Evolutionary conservation across 2,113 vertebrate species (phyloP).

Genomic region (Vidua macroura): DNA sequence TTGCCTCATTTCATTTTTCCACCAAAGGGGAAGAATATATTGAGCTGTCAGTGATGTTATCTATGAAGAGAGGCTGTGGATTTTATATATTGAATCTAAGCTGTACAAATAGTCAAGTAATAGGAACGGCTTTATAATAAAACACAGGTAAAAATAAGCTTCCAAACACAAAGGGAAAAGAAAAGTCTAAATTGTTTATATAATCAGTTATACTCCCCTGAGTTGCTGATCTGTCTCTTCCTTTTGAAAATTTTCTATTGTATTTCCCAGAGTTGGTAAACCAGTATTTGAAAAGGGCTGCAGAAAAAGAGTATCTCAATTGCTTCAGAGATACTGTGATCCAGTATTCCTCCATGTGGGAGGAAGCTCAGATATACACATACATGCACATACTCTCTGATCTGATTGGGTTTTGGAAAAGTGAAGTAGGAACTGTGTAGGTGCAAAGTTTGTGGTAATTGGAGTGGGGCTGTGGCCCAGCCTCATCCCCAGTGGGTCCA

Average conservation of each 20-base stretch:
- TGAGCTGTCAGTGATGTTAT: slow-evolving; percentile 46
- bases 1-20: slow-evolving; percentile 54
- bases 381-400: not conserved
- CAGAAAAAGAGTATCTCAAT: not conserved
- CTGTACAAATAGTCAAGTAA: slow-evolving; percentile 68
- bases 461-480: not conserved
- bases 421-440: not conserved
- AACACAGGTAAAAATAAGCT: slow-evolving; percentile 57
- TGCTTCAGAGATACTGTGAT: not conserved
- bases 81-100: slow-evolving; percentile 69
- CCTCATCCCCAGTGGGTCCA: rapidly evolving
- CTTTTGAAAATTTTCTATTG: not conserved
- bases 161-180: slow-evolving; percentile 49
- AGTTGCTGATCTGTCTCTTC: not conserved
- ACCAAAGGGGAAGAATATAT: slow-evolving; percentile 40
- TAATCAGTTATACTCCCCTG: slow-evolving; percentile 30
- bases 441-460: not conserved
- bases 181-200: slow-evolving; percentile 64
- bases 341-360: not conserved
- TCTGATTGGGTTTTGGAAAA: not conserved
- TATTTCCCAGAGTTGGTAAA: not conserved
- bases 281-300: not conserved
- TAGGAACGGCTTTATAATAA: slow-evolving; percentile 65
- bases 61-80: slow-evolving; percentile 23
- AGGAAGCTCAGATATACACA: not conserved